Evolutionary conservation across 2,888 invertebrate species (phyloP).

Genomic region (Desoria tigrina): DNA sequence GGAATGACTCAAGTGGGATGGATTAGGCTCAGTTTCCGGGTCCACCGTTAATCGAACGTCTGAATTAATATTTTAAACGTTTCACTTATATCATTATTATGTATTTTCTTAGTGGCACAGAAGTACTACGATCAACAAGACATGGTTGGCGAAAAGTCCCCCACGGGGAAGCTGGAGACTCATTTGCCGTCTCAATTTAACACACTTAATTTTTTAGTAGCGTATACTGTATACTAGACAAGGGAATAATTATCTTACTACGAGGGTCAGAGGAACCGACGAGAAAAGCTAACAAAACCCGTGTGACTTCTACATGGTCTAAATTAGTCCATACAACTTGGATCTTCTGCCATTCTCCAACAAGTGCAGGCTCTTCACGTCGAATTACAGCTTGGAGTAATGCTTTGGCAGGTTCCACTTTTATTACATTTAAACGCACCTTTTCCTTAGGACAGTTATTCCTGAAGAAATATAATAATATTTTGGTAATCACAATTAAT

Average conservation of each 20-base stretch:
- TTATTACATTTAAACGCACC: conserved; percentile 27
- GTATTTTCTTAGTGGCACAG: too few species aligned
- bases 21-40: neutral
- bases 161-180: too few species aligned
- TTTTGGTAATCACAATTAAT: neutral
- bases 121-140: too few species aligned
- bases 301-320: conserved; percentile 29
- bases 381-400: conserved; percentile 35
- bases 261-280: conserved; percentile 31
- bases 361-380: conserved; percentile 39
- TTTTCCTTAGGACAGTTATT: conserved; percentile 31
- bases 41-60: conserved; percentile 14
- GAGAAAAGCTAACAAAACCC: conserved; percentile 25
- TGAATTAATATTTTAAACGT: too few species aligned
- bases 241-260: conserved; percentile 30
- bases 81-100: too few species aligned
- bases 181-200: too few species aligned
- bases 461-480: conserved; percentile 16
- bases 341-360: conserved; percentile 48
- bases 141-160: too few species aligned
- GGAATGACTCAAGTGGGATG: conserved; percentile 19
- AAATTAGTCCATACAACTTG: conserved; percentile 41
- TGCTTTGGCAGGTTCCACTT: conserved; percentile 46
- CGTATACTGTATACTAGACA: too few species aligned
- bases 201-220: too few species aligned